Evolutionary conservation across 2,888 invertebrate species (phyloP).

Genomic region (Aplocera efformata): DNA sequence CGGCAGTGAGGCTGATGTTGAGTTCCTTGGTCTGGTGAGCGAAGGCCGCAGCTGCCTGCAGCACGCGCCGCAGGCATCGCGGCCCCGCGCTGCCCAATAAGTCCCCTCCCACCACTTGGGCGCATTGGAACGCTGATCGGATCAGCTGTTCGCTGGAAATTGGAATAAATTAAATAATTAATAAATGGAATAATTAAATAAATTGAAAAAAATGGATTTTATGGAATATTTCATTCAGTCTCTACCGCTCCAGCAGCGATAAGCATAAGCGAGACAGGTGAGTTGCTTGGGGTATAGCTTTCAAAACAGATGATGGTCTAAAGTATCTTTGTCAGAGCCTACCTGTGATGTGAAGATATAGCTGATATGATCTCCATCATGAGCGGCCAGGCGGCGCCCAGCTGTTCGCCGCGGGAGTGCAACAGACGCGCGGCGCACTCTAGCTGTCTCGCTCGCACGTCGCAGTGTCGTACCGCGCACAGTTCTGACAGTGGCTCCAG

Average conservation of each 20-base stretch:
- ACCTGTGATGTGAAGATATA: slow-evolving; percentile 95
- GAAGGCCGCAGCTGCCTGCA: slow-evolving; percentile 96
- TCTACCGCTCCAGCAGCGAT: too few relatives aligned
- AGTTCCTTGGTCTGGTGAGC: slow-evolving; percentile 97
- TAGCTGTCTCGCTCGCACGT: slow-evolving; percentile 96
- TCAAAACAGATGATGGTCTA: too few relatives aligned
- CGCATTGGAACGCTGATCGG: slow-evolving; percentile 96
- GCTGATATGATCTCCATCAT: slow-evolving; percentile 97
- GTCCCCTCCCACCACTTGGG: slow-evolving; percentile 97
- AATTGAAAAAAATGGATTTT: too few relatives aligned
- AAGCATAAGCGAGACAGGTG: too few relatives aligned
- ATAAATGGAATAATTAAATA: too few relatives aligned
- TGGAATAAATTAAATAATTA: too few relatives aligned
- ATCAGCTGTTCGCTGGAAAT: slow-evolving; percentile 90
- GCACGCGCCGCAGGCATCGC: slow-evolving; percentile 92
- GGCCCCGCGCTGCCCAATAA: slow-evolving; percentile 94
- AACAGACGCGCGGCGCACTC: slow-evolving; percentile 96
- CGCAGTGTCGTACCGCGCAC: slow-evolving; percentile 93
- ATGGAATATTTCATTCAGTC: too few relatives aligned
- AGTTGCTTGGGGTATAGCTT: too few relatives aligned
- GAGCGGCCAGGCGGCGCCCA: slow-evolving; percentile 97
- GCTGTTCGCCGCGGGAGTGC: slow-evolving; percentile 94
- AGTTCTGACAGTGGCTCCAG: slow-evolving; percentile 95
- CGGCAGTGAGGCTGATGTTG: slow-evolving; percentile 97
- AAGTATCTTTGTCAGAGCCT: slow-evolving; percentile 16